Evolutionary conservation across 2,113 vertebrate species (phyloP), one percentile per base, ranked within the genome.

Genomic region (Rhinoptilus africanus): DNA sequence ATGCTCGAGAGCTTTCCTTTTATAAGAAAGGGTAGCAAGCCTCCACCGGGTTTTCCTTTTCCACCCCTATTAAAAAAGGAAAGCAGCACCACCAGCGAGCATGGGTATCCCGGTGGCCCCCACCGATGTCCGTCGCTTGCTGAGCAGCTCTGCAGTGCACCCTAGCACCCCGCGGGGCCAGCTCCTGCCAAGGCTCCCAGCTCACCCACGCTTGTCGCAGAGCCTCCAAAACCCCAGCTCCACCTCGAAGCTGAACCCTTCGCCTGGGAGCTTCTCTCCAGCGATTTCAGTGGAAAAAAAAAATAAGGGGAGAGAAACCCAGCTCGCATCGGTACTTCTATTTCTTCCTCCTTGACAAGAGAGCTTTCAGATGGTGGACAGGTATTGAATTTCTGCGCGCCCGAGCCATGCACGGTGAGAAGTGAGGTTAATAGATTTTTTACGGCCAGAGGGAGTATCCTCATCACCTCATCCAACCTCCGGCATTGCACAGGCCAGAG

Each of bases 341-440:
- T 88, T 94, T 89, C 78, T 85, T 60, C 35, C 19, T 89, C 27
- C 16, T 94, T 95, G 94, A 93, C 62, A 64, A 85, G 69, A 89
- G 59, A 95, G 88, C 45, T 95, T 94, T 92, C 66, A 82, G 85
- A 27, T 47, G 50, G 85, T 13, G 50, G 88, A 89, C 75, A 95
- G 88, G 74, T 94, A 97, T 96, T 93, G 96, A 89, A 96, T 94
- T 95, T 94, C 90, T 90, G 72, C 43, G 53, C 1, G 63, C 56
- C 76, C 69, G 75, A 96, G 67, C 81, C 50, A 8, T 5, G 47
- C 8, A 2, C 6, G 30, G 81, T 79, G 93, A 67, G 83, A 92
- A 93, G 82, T 8, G 19, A 96, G 96, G 95, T 95, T 97, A 97
- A 97, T 94, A 93, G 94, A 88, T 96, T 97, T 90, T 90, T 94